Conservation (phyloP, 2,113 vertebrate species). For the Heptranchias perlo region DNA sequence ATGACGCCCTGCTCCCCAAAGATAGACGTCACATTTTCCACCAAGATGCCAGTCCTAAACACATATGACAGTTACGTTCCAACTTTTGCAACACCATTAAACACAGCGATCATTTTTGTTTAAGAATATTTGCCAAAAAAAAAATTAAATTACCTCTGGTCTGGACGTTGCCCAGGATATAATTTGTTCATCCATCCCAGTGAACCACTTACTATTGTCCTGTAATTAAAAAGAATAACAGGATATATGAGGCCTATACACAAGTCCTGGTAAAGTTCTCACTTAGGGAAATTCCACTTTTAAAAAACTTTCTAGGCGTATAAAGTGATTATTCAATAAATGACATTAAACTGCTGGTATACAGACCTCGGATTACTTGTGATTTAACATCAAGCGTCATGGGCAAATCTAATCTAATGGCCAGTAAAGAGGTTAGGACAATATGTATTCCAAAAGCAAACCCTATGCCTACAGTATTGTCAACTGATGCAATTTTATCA, state of each 20-base stretch:
- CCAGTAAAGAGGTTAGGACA: no score
- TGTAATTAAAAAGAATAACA: constrained; percentile 48
- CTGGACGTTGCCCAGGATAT: constrained; percentile 95
- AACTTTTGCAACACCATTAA: not conserved
- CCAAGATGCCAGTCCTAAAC: constrained; percentile 92
- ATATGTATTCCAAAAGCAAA: not conserved
- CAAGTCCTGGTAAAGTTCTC: not conserved
- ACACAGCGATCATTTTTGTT: not conserved
- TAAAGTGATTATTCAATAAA: not conserved
- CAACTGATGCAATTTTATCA: not conserved
- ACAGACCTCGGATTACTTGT: not conserved
- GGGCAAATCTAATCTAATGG: not conserved
- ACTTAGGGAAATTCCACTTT: not conserved
- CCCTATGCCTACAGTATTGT: not conserved
- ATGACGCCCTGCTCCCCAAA: constrained; percentile 92
- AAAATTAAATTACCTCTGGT: constrained; percentile 73
- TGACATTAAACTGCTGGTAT: no score
- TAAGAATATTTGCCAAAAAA: not conserved
- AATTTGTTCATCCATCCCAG: constrained; percentile 90
- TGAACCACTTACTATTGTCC: constrained; percentile 96
- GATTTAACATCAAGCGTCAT: not conserved
- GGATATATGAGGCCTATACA: not conserved
- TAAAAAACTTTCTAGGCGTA: no score
- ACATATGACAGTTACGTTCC: constrained; percentile 3
- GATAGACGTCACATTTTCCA: constrained; percentile 85